phyloP scores from a whole-genome alignment of 2,113 vertebrate genomes.

The Melanostigma gelatinosum region DNA sequence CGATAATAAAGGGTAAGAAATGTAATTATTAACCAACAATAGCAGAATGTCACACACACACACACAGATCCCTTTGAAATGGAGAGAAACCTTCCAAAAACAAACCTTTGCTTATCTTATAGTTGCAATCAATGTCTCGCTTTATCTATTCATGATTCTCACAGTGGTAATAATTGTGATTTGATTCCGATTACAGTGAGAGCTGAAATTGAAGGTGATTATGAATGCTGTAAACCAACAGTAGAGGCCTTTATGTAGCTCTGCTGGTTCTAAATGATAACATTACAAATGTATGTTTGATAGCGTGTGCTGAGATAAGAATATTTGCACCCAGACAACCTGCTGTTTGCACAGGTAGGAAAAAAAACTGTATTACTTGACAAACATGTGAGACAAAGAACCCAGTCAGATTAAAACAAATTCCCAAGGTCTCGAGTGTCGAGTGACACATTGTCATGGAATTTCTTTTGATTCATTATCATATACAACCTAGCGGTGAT shows the following conservation, averaged over 20 bases:
- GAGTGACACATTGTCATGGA: slow-evolving; percentile 16
- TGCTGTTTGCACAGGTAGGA: slow-evolving; percentile 21
- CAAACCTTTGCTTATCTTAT: background rate
- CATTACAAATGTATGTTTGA: slow-evolving; percentile 27
- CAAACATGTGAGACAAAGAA: slow-evolving; percentile 41
- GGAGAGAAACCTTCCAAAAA: background rate
- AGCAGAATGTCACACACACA: slow-evolving; percentile 1
- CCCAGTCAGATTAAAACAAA: background rate
- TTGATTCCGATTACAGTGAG: background rate
- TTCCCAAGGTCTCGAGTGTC: slow-evolving; percentile 17
- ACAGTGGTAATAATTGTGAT: slow-evolving; percentile 12
- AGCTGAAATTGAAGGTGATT: slow-evolving; percentile 30
- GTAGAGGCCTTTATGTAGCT: slow-evolving; percentile 1
- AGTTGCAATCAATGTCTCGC: background rate
- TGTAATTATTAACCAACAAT: slow-evolving; percentile 41
- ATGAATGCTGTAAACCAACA: slow-evolving; percentile 17
- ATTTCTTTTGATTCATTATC: slow-evolving; percentile 8
- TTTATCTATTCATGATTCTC: background rate
- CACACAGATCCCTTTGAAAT: background rate
- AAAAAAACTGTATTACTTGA: background rate
- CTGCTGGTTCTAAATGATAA: slow-evolving; percentile 30
- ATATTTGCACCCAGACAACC: slow-evolving; percentile 19
- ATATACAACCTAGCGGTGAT: background rate
- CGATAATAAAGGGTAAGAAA: background rate
- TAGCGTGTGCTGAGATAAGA: slow-evolving; percentile 40